Conservation (phyloP, 2,888 invertebrate genomes). For the Esperia sulphurella region DNA sequence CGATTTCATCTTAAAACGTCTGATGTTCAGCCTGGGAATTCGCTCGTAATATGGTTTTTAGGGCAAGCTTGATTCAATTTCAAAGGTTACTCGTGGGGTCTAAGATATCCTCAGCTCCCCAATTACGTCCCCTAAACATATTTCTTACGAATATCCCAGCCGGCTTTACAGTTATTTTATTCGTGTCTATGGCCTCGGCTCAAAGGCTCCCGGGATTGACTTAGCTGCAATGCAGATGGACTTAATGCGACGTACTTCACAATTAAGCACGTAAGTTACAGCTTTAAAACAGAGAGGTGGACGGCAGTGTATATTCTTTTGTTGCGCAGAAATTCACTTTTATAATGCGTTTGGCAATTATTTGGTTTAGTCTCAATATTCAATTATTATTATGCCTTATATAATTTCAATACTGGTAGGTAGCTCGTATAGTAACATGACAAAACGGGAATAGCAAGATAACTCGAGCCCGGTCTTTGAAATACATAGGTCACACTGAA, state of each 20-base stretch:
- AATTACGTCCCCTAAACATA: conserved; percentile 20
- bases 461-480: too few relatives aligned
- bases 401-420: too few relatives aligned
- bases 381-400: too few relatives aligned
- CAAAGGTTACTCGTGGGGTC: neutral
- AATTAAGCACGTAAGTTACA: conserved; percentile 9
- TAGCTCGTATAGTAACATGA: too few relatives aligned
- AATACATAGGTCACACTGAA: too few relatives aligned
- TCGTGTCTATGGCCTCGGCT: conserved; percentile 25
- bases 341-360: too few relatives aligned
- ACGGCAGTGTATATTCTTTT: neutral
- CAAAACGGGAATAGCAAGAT: too few relatives aligned
- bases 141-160: conserved; percentile 34
- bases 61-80: neutral
- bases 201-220: conserved; percentile 27
- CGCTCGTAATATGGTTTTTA: too few relatives aligned
- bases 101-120: neutral
- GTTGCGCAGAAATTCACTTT: too few relatives aligned
- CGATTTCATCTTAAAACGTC: too few relatives aligned
- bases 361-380: too few relatives aligned
- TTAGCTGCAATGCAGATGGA: conserved; percentile 40
- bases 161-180: conserved; percentile 33
- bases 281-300: conserved; percentile 7
- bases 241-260: conserved; percentile 12
- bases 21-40: too few relatives aligned